Conservation (phyloP, 2,113 vertebrate species). For the Etheostoma cragini region DNA sequence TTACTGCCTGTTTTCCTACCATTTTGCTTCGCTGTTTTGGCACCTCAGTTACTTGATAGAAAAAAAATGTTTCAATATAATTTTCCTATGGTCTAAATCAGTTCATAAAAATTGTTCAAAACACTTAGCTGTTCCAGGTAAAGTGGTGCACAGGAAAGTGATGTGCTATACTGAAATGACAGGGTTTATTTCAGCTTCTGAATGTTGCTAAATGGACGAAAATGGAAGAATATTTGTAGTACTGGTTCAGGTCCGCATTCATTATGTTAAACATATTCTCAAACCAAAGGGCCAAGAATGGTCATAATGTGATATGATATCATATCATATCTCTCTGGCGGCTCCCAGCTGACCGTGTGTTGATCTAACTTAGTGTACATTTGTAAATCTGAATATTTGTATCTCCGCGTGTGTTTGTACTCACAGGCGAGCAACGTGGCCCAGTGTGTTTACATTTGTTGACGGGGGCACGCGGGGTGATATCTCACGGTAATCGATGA, state of each 20-base stretch:
- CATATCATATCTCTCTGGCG: neutral
- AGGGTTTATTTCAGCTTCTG: neutral
- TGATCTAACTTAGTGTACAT: slow-evolving; percentile 30
- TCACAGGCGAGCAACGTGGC: slow-evolving; percentile 71
- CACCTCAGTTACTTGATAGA: neutral
- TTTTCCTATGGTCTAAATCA: neutral
- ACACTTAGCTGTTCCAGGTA: neutral
- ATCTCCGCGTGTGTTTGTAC: slow-evolving; percentile 26
- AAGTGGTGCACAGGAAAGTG: neutral
- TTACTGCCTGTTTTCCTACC: no score
- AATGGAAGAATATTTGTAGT: neutral
- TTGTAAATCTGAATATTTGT: slow-evolving; percentile 70
- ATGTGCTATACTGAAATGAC: neutral
- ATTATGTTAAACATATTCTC: neutral
- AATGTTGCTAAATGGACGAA: neutral
- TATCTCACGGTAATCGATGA: slow-evolving; percentile 88
- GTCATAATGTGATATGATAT: neutral
- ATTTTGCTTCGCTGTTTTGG: neutral
- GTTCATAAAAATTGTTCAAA: neutral
- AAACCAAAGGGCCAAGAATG: neutral
- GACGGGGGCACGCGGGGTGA: slow-evolving; percentile 75
- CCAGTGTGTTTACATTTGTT: slow-evolving; percentile 81
- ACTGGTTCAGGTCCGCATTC: neutral
- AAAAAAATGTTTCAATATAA: neutral
- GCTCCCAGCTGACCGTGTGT: slow-evolving; percentile 4